Evolutionary conservation across 2,888 invertebrate species (phyloP), one percentile per base, ranked within the genome.

Genomic region (Onchidella celtica): DNA sequence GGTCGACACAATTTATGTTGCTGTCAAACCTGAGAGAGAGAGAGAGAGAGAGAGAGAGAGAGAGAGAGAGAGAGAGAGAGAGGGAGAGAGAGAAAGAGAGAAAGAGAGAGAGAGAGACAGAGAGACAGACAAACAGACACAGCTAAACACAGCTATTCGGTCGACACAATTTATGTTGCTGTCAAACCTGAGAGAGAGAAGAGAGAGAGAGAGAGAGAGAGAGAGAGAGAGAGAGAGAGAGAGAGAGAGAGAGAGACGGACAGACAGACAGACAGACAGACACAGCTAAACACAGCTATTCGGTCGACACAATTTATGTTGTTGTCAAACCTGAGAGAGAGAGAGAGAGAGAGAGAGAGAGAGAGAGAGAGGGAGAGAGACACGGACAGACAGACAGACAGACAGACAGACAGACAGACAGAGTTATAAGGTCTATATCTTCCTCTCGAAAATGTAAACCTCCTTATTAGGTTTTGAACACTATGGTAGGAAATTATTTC

Each of bases 41-140:
- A 72, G 47, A 72, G 40, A 72, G 40, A 72, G 17, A 40, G 40
- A 69, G 36, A 69, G 36, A 69, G 17, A 69, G 36, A 38, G 36
- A 69, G 36, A 69, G 27, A 24, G 24, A 40, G 38, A 72, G 47
- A 40, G 36, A 70, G 14, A 79, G 21, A 61, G 27, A 70, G 21
- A 65, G 4, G 34, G 17, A 79, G 21, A 40, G 24, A 63, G 70
- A 79, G n/a, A 79, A 29, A 40, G 1, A 79, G 29, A 65, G 6
- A 65, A 3, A 65, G 11, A 29, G 24, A 69, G n/a, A 57, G 57
- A 78, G 32, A 78, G 59, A 69, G 14, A 69, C 21, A 69, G 17
- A 78, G 40, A 78, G 3, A 68, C 9, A 57, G 32, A 78, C 29
- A 66, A 34, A 78, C 21, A 68, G 9, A 77, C 14, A 68, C 6